A percentile compares a stretch with the other conserved stretches of the same genome.
Evolutionary conservation across 2,888 invertebrate species (phyloP).

Genomic region (Synanthedon andrenaeformis): DNA sequence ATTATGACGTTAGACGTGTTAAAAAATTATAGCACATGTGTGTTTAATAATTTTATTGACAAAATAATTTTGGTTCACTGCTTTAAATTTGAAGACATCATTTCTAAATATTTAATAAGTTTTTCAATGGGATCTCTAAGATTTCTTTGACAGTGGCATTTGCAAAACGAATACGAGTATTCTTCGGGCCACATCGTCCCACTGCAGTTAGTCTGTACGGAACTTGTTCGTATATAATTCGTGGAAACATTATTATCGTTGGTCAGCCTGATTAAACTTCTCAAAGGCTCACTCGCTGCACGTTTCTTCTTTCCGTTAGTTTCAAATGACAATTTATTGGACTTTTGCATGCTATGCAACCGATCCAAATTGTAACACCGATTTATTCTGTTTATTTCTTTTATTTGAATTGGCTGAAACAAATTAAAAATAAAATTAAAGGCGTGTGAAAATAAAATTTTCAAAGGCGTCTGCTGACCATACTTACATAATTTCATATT

Average conservation of each 20-base stretch:
- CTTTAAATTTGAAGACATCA: slow-evolving; percentile 20
- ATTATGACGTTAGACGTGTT: too few species aligned
- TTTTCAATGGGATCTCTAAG: slow-evolving; percentile 38
- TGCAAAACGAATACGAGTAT: slow-evolving; percentile 6
- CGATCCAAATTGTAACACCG: neutral
- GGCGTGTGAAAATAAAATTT: too few species aligned
- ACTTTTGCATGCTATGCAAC: slow-evolving; percentile 8
- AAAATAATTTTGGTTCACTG: too few species aligned
- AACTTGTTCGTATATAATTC: slow-evolving; percentile 6
- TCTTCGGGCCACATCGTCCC: slow-evolving; percentile 16
- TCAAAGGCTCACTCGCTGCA: slow-evolving; percentile 26
- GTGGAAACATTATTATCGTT: neutral
- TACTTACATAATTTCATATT: too few species aligned
- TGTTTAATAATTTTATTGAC: too few species aligned
- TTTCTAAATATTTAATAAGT: slow-evolving; percentile 41
- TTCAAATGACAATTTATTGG: slow-evolving; percentile 8
- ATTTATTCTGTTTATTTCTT: neutral
- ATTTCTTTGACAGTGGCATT: slow-evolving; percentile 19
- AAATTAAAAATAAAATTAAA: neutral
- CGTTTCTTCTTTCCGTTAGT: slow-evolving; percentile 9
- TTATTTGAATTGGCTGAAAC: neutral
- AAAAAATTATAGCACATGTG: too few species aligned
- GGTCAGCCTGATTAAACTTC: slow-evolving; percentile 13
- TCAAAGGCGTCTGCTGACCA: too few species aligned
- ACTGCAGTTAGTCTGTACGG: slow-evolving; percentile 10